Conservation (phyloP, 2,113 vertebrate species). For the Eonycteris spelaea region DNA sequence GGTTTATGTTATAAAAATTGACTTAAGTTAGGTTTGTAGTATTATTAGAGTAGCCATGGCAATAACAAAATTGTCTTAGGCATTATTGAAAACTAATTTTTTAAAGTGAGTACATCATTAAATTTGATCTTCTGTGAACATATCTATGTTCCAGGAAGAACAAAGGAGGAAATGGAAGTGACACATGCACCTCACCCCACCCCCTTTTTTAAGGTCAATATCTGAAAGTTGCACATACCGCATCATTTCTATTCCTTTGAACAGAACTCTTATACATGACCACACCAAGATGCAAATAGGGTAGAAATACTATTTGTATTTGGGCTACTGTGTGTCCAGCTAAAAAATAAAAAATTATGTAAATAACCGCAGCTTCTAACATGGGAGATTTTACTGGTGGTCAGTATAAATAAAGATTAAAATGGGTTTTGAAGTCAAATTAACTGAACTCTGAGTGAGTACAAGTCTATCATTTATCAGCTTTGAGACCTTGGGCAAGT, state of each 20-base stretch:
- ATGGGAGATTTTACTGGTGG: not conserved
- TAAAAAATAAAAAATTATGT: not conserved
- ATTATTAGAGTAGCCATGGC: not conserved
- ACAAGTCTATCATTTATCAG: not conserved
- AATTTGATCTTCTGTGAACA: not conserved
- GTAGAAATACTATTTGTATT: not conserved
- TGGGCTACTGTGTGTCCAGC: not conserved
- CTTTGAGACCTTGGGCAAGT: not conserved
- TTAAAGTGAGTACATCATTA: not conserved
- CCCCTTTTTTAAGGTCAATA: not conserved
- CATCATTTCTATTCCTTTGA: not conserved
- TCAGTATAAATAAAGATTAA: not conserved
- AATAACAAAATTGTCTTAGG: not conserved
- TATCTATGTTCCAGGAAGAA: not conserved
- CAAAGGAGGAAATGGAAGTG: not conserved
- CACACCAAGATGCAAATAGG: not conserved
- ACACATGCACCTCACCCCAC: not conserved
- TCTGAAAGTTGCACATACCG: not conserved
- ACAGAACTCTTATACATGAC: not conserved
- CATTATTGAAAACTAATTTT: not conserved
- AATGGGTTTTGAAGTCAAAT: not conserved
- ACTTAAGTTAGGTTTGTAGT: not conserved
- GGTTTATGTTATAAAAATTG: not conserved
- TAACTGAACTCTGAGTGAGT: not conserved
- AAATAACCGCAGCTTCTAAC: not conserved